These are phyloP conservation scores for Gobio occitaniae DNA, from an alignment of 2,797 vertebrate species.

Conservation along the genomic window DNA sequence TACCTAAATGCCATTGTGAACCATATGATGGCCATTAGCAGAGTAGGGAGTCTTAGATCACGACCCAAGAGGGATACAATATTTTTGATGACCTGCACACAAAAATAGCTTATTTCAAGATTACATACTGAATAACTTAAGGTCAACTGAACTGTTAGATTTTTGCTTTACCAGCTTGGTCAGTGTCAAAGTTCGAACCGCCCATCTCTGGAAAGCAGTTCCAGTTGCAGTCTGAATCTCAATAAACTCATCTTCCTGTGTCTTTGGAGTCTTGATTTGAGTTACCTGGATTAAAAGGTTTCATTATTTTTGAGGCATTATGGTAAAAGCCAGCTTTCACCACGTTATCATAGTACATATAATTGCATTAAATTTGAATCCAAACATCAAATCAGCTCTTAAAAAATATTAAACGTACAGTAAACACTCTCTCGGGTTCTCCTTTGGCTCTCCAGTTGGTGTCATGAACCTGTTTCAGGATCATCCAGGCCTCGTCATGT, in stretches of 20 bases:
- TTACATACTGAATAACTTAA: neutral
- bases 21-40: conserved; percentile 94
- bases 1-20: conserved; percentile 97
- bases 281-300: conserved; percentile 81
- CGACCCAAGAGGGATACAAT: conserved; percentile 85
- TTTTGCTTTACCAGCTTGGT: conserved; percentile 85
- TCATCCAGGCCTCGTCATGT: conserved; percentile 99
- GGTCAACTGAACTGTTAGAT: neutral
- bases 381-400: conserved; percentile 7
- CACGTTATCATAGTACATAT: too few species aligned
- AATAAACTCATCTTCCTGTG: conserved; percentile 92
- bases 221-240: conserved; percentile 95
- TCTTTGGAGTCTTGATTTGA: conserved; percentile 94
- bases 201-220: conserved; percentile 90
- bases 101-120: neutral
- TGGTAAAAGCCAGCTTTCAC: neutral
- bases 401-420: conserved; percentile 77
- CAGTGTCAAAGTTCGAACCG: conserved; percentile 86
- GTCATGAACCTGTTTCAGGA: conserved; percentile 94
- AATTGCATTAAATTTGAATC: neutral
- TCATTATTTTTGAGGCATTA: neutral
- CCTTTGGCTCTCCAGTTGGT: conserved; percentile 97
- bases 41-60: conserved; percentile 87
- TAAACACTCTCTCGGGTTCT: conserved; percentile 93
- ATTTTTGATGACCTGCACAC: conserved; percentile 87